These are phyloP conservation scores for Crocidura indochinensis DNA, from an alignment of 2,797 vertebrate genomes.

Conservation along the genomic window DNA sequence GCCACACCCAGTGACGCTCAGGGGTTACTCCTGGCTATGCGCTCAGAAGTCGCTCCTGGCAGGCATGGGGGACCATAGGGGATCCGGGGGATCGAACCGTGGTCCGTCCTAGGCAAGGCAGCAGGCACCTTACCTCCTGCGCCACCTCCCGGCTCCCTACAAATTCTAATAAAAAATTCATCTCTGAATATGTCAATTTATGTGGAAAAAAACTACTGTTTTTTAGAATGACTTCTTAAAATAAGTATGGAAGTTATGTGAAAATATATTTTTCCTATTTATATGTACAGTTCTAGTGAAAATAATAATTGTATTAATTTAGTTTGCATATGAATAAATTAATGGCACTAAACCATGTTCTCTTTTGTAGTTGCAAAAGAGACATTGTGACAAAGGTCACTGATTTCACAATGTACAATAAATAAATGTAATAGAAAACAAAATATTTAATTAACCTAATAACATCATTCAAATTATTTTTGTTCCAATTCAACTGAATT, in stretches of 20 bases:
- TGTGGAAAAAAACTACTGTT: conserved; percentile 63
- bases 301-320: conserved; percentile 54
- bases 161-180: conserved; percentile 60
- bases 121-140: no score
- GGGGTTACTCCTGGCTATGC: no score
- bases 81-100: no score
- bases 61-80: no score
- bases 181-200: conserved; percentile 20
- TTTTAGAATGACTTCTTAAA: conserved; percentile 49
- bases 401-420: conserved; percentile 83
- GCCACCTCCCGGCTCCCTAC: no score
- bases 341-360: conserved; percentile 67
- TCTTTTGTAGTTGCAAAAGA: conserved; percentile 77
- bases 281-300: conserved; percentile 13
- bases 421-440: conserved; percentile 76
- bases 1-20: no score
- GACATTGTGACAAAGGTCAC: conserved; percentile 72
- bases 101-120: no score
- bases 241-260: conserved; percentile 53
- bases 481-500: conserved; percentile 74
- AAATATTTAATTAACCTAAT: conserved; percentile 86
- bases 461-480: conserved; percentile 81
- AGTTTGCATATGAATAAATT: conserved; percentile 73
- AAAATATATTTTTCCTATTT: conserved; percentile 53
- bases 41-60: no score